phyloP scores from a whole-genome alignment of 2,888 invertebrate species.

The Callosobruchus maculatus region DNA sequence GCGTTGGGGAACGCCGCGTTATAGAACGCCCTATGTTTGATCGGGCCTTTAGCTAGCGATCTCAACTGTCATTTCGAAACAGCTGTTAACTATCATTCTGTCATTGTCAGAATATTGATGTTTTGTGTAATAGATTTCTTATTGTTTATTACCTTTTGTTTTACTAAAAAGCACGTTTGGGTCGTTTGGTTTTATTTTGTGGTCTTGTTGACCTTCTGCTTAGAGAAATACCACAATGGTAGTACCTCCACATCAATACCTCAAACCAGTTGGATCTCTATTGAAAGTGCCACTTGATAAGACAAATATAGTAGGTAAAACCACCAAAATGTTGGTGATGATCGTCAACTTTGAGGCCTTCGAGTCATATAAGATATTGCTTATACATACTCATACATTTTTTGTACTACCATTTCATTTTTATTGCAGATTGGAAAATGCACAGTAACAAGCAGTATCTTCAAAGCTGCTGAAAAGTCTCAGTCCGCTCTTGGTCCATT shows the following conservation, averaged over 20 bases:
- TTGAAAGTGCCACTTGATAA: constrained; percentile 17
- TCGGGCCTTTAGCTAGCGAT: too few relatives aligned
- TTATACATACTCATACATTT: neutral
- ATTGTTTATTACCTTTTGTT: too few relatives aligned
- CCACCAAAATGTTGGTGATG: neutral
- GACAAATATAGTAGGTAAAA: constrained; percentile 13
- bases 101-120: too few relatives aligned
- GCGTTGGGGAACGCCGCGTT: too few relatives aligned
- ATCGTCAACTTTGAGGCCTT: too few relatives aligned
- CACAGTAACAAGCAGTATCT: constrained; percentile 36
- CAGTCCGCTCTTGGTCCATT: constrained; percentile 27
- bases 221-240: constrained; percentile 5
- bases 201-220: too few relatives aligned
- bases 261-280: constrained; percentile 12
- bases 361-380: neutral
- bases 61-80: too few relatives aligned
- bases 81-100: too few relatives aligned
- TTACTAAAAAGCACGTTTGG: too few relatives aligned
- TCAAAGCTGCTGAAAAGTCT: constrained; percentile 33
- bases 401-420: constrained; percentile 30
- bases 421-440: constrained; percentile 23
- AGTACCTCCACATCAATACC: constrained; percentile 8
- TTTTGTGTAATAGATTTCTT: too few relatives aligned
- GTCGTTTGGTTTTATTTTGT: too few relatives aligned
- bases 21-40: too few relatives aligned